Percentiles rank a stretch among this genome's conserved stretches.
Evolutionary conservation across 2,113 vertebrate genomes (phyloP).

Genomic region (Xyrauchen texanus): DNA sequence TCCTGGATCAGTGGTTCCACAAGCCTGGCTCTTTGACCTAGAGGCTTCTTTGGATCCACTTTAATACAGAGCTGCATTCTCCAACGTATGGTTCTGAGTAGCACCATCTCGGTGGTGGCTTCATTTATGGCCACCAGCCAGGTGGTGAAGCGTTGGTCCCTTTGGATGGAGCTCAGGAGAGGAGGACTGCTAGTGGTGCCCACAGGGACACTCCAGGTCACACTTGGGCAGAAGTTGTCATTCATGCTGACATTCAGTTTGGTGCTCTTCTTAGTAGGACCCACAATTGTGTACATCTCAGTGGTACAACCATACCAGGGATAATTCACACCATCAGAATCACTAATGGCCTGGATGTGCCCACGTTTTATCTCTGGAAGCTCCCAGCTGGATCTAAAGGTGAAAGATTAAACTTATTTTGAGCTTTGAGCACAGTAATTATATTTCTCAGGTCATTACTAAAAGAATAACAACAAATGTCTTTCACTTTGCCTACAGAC

Average conservation of each 20-base stretch:
- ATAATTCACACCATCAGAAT: constrained; percentile 85
- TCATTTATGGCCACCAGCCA: constrained; percentile 87
- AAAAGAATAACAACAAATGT: neutral
- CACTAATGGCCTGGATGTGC: constrained; percentile 83
- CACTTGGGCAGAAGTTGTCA: constrained; percentile 88
- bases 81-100: constrained; percentile 84
- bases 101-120: constrained; percentile 75
- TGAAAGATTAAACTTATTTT: constrained; percentile 19
- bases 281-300: constrained; percentile 83
- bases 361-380: constrained; percentile 81
- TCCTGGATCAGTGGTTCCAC: constrained; percentile 80
- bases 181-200: constrained; percentile 79
- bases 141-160: constrained; percentile 87
- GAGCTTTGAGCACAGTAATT: too few relatives aligned
- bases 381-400: constrained; percentile 85
- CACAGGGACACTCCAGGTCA: constrained; percentile 86
- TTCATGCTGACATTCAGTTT: constrained; percentile 88
- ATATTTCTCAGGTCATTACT: neutral
- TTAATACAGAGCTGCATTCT: constrained; percentile 83
- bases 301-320: constrained; percentile 90
- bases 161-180: constrained; percentile 80
- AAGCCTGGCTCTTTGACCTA: constrained; percentile 83
- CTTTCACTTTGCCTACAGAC: too few relatives aligned
- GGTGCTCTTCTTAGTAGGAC: constrained; percentile 81
- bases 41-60: constrained; percentile 75